These are phyloP conservation scores for Macrobrachium rosenbergii DNA, from an alignment of 1,140 invertebrate genomes.

Conservation along the genomic window DNA sequence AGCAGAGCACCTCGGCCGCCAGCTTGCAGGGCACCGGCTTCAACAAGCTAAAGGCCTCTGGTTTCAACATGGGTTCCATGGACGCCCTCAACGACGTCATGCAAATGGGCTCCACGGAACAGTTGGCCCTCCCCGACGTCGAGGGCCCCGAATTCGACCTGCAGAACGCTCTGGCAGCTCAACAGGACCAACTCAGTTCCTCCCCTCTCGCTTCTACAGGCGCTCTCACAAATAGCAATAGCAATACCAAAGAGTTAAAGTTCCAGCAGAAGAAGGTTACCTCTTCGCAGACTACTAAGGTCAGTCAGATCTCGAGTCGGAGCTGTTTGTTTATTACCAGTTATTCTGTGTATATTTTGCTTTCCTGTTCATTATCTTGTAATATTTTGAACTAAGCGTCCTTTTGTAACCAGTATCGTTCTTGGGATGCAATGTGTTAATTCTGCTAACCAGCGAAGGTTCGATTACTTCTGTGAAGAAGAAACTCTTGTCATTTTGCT, in stretches of 20 bases:
- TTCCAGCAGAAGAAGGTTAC: constrained; percentile 84
- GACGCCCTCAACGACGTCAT: constrained; percentile 19
- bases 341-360: no score
- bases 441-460: no score
- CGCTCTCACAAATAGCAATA: constrained; percentile 58
- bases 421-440: no score
- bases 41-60: constrained; percentile 33
- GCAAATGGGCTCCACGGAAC: constrained; percentile 65
- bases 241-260: constrained; percentile 74
- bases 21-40: constrained; percentile 43
- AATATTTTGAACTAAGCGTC: no score
- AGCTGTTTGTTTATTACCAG: background rate
- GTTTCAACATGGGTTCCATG: constrained; percentile 40
- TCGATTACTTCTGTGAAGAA: no score
- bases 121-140: constrained; percentile 67
- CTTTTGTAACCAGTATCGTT: no score
- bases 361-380: no score
- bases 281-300: constrained; percentile 83
- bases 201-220: constrained; percentile 49
- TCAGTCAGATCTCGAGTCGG: constrained; percentile 59
- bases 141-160: constrained; percentile 67
- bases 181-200: constrained; percentile 60
- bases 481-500: no score
- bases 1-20: constrained; percentile 34
- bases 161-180: constrained; percentile 49